Conservation (phyloP, 1,140 invertebrate species). For the Cotesia glomerata region DNA sequence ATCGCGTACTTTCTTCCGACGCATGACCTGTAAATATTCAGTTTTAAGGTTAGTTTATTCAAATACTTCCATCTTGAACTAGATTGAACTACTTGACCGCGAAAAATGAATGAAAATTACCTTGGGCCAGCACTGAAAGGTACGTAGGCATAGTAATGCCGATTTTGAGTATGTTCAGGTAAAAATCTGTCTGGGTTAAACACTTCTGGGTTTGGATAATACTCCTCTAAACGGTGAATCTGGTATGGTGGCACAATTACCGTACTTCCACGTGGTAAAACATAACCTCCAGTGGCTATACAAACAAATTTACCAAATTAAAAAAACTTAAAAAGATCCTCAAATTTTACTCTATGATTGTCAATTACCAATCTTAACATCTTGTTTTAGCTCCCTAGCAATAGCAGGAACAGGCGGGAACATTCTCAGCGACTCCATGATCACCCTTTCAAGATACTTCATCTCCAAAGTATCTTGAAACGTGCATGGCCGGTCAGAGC, state of each 20-base stretch:
- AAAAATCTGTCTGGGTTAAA: slow-evolving; percentile 94
- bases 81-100: too few species aligned
- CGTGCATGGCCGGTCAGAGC: slow-evolving; percentile 74
- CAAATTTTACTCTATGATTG: too few species aligned
- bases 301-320: background rate
- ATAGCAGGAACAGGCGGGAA: slow-evolving; percentile 84
- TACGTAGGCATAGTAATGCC: slow-evolving; percentile 86
- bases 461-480: slow-evolving; percentile 81
- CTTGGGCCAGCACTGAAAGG: slow-evolving; percentile 90
- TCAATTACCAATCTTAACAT: slow-evolving; percentile 70
- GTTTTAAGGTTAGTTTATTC: background rate
- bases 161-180: slow-evolving; percentile 77
- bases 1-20: slow-evolving; percentile 74
- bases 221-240: slow-evolving; percentile 78
- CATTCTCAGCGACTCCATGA: slow-evolving; percentile 77
- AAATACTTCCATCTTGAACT: background rate
- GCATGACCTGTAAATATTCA: slow-evolving; percentile 57
- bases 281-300: slow-evolving; percentile 64
- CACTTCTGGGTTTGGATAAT: slow-evolving; percentile 81
- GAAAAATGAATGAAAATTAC: slow-evolving; percentile 55
- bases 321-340: too few species aligned
- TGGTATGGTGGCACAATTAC: slow-evolving; percentile 73
- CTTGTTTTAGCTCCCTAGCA: slow-evolving; percentile 73
- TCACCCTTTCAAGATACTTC: slow-evolving; percentile 82
- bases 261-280: slow-evolving; percentile 71